These are phyloP conservation scores for Ornithorhynchus anatinus DNA, from an alignment of 2,113 vertebrate genomes.

Conservation along the genomic window DNA sequence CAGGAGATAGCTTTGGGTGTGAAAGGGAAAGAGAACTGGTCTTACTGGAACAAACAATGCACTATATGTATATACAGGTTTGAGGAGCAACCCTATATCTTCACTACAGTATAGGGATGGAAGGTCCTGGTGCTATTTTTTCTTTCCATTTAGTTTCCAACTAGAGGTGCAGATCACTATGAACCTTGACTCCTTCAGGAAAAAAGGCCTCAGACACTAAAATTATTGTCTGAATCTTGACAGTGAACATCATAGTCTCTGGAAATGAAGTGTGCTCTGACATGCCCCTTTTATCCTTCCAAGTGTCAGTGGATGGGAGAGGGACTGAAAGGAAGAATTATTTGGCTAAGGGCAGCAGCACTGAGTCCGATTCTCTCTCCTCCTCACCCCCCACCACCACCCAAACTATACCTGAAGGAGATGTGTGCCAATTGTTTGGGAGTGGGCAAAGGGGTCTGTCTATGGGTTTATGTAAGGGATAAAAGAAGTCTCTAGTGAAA, in stretches of 20 bases:
- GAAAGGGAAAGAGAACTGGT: background rate
- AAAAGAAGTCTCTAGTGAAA: constrained; percentile 19
- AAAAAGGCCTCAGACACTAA: background rate
- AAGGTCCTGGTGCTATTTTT: too few relatives aligned
- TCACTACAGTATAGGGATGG: rapidly evolving
- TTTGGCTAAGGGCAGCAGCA: background rate
- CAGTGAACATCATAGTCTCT: background rate
- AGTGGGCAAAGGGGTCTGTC: background rate
- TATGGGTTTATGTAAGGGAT: constrained; percentile 10
- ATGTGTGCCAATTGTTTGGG: too few relatives aligned
- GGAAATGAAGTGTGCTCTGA: background rate
- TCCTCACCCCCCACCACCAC: too few relatives aligned
- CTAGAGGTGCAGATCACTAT: background rate
- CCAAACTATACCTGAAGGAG: background rate
- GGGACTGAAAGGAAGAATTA: background rate
- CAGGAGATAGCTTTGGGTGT: background rate
- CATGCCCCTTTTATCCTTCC: background rate
- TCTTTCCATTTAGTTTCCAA: background rate
- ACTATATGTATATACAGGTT: background rate
- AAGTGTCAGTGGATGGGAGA: background rate
- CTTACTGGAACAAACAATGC: background rate
- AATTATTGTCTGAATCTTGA: background rate
- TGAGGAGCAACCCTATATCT: background rate
- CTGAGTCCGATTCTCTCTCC: background rate
- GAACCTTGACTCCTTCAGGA: background rate